These are phyloP conservation scores for Chamaea fasciata DNA, from an alignment of 2,113 vertebrate species.

Conservation along the genomic window DNA sequence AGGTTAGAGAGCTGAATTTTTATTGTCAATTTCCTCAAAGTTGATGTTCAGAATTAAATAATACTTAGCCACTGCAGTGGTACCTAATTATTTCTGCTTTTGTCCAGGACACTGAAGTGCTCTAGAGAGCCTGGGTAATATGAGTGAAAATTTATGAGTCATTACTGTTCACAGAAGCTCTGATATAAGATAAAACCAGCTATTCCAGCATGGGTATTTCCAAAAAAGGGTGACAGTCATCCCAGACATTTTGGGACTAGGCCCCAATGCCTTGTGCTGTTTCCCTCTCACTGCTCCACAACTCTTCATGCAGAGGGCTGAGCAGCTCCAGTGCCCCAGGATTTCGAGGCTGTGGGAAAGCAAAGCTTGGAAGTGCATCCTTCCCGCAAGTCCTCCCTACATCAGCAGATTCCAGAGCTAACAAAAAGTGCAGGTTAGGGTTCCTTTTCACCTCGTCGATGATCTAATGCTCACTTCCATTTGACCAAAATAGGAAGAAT, in stretches of 20 bases:
- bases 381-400: not conserved
- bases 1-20: not conserved
- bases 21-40: not conserved
- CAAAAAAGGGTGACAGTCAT: not conserved
- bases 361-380: not conserved
- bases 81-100: conserved; percentile 3
- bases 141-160: not conserved
- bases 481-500: not conserved
- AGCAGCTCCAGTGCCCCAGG: not conserved
- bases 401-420: not conserved
- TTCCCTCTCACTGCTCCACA: accelerated
- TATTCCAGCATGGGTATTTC: not conserved
- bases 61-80: not conserved
- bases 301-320: not conserved
- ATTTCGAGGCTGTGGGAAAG: not conserved
- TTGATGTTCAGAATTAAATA: not conserved
- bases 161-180: not conserved
- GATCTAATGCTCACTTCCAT: not conserved
- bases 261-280: not conserved
- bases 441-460: not conserved
- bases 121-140: not conserved
- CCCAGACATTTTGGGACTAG: not conserved
- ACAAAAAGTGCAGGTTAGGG: not conserved
- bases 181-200: not conserved
- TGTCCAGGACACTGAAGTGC: not conserved